Percentiles rank a stretch among this genome's conserved stretches.
phyloP scores from a whole-genome alignment of 1,140 invertebrate genomes.

The Pollicipes pollicipes region DNA sequence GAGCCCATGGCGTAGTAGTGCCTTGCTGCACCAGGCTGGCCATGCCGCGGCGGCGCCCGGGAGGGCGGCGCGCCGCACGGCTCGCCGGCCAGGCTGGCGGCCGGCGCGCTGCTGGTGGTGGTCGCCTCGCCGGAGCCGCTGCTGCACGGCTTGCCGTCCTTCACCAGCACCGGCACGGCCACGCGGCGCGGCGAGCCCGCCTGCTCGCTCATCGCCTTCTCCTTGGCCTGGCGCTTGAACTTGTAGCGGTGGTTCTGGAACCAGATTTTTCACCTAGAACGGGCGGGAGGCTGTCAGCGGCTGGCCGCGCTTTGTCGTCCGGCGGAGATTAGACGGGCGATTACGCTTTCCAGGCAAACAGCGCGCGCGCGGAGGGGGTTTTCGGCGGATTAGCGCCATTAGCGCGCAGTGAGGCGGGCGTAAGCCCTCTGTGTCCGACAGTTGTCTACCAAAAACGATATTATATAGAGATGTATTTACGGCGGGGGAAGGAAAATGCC shows the following conservation, averaged over 20 bases:
- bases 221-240: constrained; percentile 41
- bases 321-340: background rate
- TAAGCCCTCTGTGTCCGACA: background rate
- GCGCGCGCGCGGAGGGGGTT: background rate
- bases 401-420: background rate
- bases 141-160: constrained; percentile 85
- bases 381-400: constrained; percentile 2
- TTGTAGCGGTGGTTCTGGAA: constrained; percentile 61
- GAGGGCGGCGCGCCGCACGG: constrained; percentile 23
- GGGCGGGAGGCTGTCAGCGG: too few species aligned
- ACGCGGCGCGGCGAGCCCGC: constrained; percentile 80
- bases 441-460: background rate
- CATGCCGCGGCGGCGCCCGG: background rate
- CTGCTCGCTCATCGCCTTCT: constrained; percentile 37
- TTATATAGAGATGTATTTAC: background rate
- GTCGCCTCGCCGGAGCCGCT: constrained; percentile 30
- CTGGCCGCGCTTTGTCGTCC: background rate
- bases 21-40: constrained; percentile 8
- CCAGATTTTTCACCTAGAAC: constrained; percentile 95
- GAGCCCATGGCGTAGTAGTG: constrained; percentile 16
- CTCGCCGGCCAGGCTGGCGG: constrained; percentile 33
- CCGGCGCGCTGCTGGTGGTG: constrained; percentile 29
- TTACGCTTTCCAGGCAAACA: constrained; percentile 6
- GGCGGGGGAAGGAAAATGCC: background rate
- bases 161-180: constrained; percentile 83